Conservation (phyloP, 2,888 invertebrate genomes). For the Ophion ventricosus region DNA sequence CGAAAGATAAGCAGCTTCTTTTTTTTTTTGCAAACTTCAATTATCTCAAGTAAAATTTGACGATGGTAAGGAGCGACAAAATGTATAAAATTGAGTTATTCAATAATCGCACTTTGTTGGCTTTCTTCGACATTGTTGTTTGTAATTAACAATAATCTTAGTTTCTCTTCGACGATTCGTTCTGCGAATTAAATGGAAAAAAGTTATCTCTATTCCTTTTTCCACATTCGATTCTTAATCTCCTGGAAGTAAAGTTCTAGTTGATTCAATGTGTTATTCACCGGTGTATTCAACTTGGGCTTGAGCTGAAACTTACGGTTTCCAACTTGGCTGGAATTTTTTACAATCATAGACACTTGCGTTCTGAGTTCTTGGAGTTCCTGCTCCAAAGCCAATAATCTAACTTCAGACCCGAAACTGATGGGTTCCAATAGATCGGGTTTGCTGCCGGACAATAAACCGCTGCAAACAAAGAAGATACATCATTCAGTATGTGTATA, state of each 20-base stretch:
- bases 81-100: background rate
- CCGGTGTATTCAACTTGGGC: background rate
- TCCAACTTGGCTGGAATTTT: slow-evolving; percentile 75
- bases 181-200: background rate
- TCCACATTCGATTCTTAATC: background rate
- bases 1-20: background rate
- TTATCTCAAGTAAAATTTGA: background rate
- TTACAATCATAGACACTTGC: slow-evolving; percentile 81
- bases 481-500: background rate
- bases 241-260: background rate
- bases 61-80: background rate
- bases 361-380: slow-evolving; percentile 81
- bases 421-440: slow-evolving; percentile 81
- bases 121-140: background rate
- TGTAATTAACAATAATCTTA: background rate
- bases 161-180: too few species aligned
- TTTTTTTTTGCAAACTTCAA: background rate
- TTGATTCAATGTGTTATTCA: background rate
- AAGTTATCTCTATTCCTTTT: background rate
- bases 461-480: slow-evolving; percentile 67
- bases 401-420: slow-evolving; percentile 82
- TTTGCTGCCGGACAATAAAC: slow-evolving; percentile 78
- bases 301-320: slow-evolving; percentile 72
- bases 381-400: slow-evolving; percentile 81
- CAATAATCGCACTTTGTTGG: background rate